Conservation (phyloP, 2,113 vertebrate species). For the Jaculus jaculus region DNA sequence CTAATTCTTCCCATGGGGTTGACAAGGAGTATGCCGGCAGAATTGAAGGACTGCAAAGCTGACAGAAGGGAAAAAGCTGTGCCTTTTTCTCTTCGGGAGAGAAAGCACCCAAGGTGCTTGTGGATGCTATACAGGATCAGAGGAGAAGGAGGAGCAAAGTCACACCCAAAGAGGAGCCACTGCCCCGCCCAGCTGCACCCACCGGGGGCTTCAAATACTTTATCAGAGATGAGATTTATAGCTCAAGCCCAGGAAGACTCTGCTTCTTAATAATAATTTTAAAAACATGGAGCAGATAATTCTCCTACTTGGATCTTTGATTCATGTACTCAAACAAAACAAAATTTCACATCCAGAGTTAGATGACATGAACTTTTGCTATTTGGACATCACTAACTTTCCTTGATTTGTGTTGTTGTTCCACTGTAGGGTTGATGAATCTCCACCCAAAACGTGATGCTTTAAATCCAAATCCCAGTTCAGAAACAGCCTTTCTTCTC, state of each 20-base stretch:
- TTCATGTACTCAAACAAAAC: background rate
- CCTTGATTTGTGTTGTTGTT: background rate
- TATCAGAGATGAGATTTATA: background rate
- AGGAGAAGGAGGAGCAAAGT: no score
- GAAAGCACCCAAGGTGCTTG: background rate
- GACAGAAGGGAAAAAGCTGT: background rate
- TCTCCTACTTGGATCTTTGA: background rate
- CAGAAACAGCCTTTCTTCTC: background rate
- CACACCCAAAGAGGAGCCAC: no score
- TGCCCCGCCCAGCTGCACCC: no score
- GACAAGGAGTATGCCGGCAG: background rate
- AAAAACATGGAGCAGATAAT: background rate
- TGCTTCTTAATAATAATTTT: background rate
- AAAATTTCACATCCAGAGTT: background rate
- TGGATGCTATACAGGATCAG: no score
- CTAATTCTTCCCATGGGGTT: background rate
- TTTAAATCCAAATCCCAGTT: conserved; percentile 2
- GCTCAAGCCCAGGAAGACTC: background rate
- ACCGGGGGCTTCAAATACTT: no score
- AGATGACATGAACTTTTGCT: background rate
- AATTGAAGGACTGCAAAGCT: background rate
- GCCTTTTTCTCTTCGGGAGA: background rate
- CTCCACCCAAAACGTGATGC: background rate
- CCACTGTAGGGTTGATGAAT: background rate
- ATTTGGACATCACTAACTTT: background rate